phyloP scores from a whole-genome alignment of 2,888 invertebrate species.

The Macroteleia sp. region DNA sequence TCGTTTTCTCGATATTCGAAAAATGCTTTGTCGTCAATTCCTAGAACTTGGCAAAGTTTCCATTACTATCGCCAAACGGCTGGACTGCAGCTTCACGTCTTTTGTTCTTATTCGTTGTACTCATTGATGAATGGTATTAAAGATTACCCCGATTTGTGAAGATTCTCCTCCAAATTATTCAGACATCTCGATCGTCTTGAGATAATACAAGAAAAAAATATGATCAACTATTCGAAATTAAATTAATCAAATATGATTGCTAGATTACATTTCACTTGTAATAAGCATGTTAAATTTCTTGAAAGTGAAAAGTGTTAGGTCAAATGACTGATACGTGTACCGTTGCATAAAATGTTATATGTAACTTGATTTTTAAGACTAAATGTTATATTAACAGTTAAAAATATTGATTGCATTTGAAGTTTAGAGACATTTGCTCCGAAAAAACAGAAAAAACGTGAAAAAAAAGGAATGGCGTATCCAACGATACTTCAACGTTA shows the following conservation, averaged over 20 bases:
- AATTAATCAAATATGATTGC: conserved; percentile 7
- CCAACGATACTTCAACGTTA: conserved; percentile 48
- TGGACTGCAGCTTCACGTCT: conserved; percentile 51
- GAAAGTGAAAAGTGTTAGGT: too few species aligned
- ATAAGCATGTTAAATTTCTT: neutral
- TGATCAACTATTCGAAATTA: neutral
- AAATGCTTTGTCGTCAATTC: conserved; percentile 64
- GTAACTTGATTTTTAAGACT: neutral
- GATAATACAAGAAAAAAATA: conserved; percentile 1
- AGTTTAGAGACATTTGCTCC: conserved; percentile 32
- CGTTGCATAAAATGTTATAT: too few species aligned
- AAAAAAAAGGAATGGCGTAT: conserved; percentile 35
- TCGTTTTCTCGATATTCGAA: conserved; percentile 60
- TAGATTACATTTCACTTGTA: conserved; percentile 15
- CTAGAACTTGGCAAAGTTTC: conserved; percentile 62
- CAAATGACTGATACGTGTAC: too few species aligned
- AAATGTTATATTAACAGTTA: conserved; percentile 16
- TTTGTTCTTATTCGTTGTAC: conserved; percentile 57
- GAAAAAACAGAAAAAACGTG: conserved; percentile 13
- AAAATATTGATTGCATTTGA: conserved; percentile 49
- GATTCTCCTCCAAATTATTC: conserved; percentile 36
- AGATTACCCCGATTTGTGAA: conserved; percentile 53
- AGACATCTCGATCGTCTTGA: conserved; percentile 21
- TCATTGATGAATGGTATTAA: conserved; percentile 54
- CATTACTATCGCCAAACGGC: conserved; percentile 60